Base-by-base conservation (phyloP, 2,888 invertebrate species). In the Drosophila anomelani region DNA sequence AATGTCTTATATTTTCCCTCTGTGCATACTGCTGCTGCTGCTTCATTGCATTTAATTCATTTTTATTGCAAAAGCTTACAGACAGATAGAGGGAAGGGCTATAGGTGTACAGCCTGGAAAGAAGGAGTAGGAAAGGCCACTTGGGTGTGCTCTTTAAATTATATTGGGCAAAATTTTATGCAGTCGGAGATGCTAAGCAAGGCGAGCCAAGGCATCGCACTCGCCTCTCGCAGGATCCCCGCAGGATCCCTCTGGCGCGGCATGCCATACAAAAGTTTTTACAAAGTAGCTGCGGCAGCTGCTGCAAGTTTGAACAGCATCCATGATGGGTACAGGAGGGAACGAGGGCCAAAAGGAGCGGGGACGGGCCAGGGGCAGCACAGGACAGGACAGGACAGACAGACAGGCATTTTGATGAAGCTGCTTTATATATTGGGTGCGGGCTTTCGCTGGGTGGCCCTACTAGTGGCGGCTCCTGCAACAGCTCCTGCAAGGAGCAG, bases 21-120 rank as follows among this genome's bases (percentile, higher is more conserved):
- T 2, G 51, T 66, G 66, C 13, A 12, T 9, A 6, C 26, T 36
- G 53, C 36, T 59, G 60, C 66, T 78, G 76, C 82, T 78, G 80
- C 85, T 86, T 89, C 89, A 86, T 89, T 89, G 85, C 89, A 86
- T 86, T 86, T 86, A 86, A 86, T 86, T 86, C 85, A 86, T 86
- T 86, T 86, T 86, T 86, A 86, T 89, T 89, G 86, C 88, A 79
- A 78, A 88, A 84, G 89, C 84, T 85, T 78, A 85, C 84, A 84
- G 74, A 81, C 84, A 88, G 87, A 79, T 77, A 86, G 69, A 63
- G 81, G 71, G 58, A 77, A 63, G 71, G 74, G 57, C 61, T 68
- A 44, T 57, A 58, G 75, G 54, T 49, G 29, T 46, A 43, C 26
- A 32, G 53, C 26, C 36, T 59, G 43, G 66, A 64, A 41, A 34